These are phyloP conservation scores for Chaenodraco wilsoni DNA, from an alignment of 2,797 vertebrate species.

Conservation along the genomic window DNA sequence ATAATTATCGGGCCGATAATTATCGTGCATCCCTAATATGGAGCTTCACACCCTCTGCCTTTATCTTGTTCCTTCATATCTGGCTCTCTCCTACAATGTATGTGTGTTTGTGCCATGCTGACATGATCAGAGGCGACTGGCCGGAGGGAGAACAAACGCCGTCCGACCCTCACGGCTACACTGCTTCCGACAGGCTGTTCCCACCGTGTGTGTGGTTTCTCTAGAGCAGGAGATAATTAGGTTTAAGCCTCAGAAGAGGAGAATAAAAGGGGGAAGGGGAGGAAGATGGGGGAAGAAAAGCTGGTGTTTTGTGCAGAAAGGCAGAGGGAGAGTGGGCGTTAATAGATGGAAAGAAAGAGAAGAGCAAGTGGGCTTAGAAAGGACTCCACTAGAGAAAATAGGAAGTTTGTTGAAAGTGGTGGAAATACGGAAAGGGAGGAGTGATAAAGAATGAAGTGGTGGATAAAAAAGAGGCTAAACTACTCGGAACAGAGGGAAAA, in stretches of 20 bases:
- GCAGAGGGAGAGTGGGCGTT: constrained; percentile 20
- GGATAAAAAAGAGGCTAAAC: background rate
- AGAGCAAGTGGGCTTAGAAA: constrained; percentile 15
- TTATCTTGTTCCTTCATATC: constrained; percentile 1
- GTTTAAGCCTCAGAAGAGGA: constrained; percentile 70
- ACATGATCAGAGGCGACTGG: constrained; percentile 76
- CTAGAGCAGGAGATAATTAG: constrained; percentile 73
- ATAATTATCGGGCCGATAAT: too few relatives aligned
- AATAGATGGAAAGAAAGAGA: constrained; percentile 18
- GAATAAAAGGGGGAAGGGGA: constrained; percentile 55
- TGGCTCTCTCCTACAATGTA: constrained; percentile 18
- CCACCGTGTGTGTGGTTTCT: constrained; percentile 56
- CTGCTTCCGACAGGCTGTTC: constrained; percentile 75
- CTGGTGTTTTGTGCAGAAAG: constrained; percentile 47
- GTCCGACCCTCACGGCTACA: constrained; percentile 64
- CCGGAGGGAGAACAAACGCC: constrained; percentile 77
- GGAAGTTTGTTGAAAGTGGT: constrained; percentile 12
- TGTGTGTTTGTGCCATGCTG: constrained; percentile 45
- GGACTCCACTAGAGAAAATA: constrained; percentile 10
- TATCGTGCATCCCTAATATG: too few relatives aligned
- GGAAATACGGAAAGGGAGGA: background rate
- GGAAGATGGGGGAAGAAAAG: constrained; percentile 35
- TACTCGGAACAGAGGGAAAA: background rate
- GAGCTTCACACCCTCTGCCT: background rate
- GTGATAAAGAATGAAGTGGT: background rate